A percentile compares a stretch with the other conserved stretches of the same genome.
Conservation (phyloP, 2,888 invertebrate species). For the Drosophila merina region DNA sequence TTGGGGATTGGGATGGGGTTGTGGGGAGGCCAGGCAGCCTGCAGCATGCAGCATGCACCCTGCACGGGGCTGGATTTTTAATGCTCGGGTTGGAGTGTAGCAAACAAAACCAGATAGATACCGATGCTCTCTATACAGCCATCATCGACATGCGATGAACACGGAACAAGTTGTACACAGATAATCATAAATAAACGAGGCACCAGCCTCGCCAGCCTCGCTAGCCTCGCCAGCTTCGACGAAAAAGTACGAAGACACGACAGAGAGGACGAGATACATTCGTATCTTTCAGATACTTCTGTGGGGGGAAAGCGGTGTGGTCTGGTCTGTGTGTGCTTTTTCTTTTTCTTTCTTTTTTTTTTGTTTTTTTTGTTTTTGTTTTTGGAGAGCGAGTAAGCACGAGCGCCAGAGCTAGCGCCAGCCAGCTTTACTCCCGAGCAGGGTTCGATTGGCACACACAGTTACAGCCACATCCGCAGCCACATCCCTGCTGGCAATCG, state of each 20-base stretch:
- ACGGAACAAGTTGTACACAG: conserved; percentile 80
- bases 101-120: conserved; percentile 62
- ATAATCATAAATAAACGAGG: conserved; percentile 81
- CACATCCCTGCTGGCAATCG: conserved; percentile 68
- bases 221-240: conserved; percentile 29
- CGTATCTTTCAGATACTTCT: conserved; percentile 3
- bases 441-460: conserved; percentile 55
- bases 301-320: background rate
- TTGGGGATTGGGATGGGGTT: too few relatives aligned
- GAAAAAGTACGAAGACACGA: conserved; percentile 43
- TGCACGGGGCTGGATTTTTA: conserved; percentile 70
- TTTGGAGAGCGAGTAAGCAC: conserved; percentile 60
- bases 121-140: conserved; percentile 65
- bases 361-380: conserved; percentile 8
- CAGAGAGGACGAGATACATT: conserved; percentile 36
- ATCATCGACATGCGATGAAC: conserved; percentile 79
- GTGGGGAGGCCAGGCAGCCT: background rate
- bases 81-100: conserved; percentile 49
- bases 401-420: conserved; percentile 53
- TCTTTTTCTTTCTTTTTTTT: conserved; percentile 10
- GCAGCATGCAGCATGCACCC: conserved; percentile 52
- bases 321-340: conserved; percentile 13
- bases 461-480: conserved; percentile 9
- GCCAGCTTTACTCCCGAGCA: conserved; percentile 44
- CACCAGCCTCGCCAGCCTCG: conserved; percentile 45